These are phyloP conservation scores for Crossocerus cetratus DNA, from an alignment of 2,888 invertebrate genomes.

Conservation along the genomic window DNA sequence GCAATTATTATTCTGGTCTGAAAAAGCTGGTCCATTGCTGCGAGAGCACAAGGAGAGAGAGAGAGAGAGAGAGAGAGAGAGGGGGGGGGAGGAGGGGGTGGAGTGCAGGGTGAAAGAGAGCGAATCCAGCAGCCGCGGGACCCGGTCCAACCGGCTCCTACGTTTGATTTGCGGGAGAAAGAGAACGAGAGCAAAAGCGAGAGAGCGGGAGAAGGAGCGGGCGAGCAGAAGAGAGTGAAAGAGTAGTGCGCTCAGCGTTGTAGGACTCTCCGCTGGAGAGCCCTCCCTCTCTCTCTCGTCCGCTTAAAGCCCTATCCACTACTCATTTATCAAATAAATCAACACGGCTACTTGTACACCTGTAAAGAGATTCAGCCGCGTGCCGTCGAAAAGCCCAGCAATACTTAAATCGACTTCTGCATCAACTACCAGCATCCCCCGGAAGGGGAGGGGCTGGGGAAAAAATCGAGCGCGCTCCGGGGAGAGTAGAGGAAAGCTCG, in stretches of 20 bases:
- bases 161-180: constrained; percentile 53
- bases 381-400: constrained; percentile 54
- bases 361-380: constrained; percentile 67
- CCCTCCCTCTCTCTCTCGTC: constrained; percentile 64
- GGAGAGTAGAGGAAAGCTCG: background rate
- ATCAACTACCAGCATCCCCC: background rate
- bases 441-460: background rate
- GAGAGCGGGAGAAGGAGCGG: constrained; percentile 25
- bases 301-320: constrained; percentile 71
- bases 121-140: constrained; percentile 48
- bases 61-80: constrained; percentile 20
- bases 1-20: background rate
- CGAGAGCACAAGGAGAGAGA: background rate
- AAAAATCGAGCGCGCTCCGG: background rate
- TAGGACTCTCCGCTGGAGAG: constrained; percentile 75
- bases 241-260: constrained; percentile 73
- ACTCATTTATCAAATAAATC: constrained; percentile 75
- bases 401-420: constrained; percentile 42
- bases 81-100: constrained; percentile 47
- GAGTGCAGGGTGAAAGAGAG: constrained; percentile 49
- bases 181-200: constrained; percentile 24
- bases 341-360: constrained; percentile 74
- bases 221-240: constrained; percentile 61
- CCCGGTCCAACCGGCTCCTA: constrained; percentile 62
- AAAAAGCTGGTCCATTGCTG: background rate